Percentiles rank a stretch among this genome's conserved stretches.
phyloP scores from a whole-genome alignment of 2,888 invertebrate genomes.

The Fragum whitleyi region DNA sequence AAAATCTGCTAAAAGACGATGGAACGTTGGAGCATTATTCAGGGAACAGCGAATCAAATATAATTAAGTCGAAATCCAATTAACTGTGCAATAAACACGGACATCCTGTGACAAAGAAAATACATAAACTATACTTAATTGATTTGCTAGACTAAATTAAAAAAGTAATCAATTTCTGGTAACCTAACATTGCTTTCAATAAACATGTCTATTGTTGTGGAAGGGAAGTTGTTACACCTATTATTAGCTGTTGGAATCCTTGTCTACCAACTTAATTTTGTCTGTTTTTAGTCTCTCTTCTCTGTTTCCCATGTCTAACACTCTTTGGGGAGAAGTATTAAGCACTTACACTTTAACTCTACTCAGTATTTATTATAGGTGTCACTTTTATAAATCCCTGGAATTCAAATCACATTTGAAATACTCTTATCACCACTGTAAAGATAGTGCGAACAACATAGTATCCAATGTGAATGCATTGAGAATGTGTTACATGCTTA shows the following conservation, averaged over 20 bases:
- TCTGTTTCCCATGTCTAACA: too few relatives aligned
- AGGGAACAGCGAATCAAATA: constrained; percentile 48
- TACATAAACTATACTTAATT: constrained; percentile 61
- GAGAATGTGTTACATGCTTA: too few relatives aligned
- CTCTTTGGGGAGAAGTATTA: too few relatives aligned
- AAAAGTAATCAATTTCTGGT: constrained; percentile 59
- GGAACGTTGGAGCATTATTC: constrained; percentile 28
- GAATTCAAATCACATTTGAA: too few relatives aligned
- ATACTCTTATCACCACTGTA: too few relatives aligned
- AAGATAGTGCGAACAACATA: too few relatives aligned
- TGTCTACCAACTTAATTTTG: too few relatives aligned
- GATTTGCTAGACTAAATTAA: constrained; percentile 56
- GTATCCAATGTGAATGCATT: too few relatives aligned
- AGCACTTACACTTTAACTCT: too few relatives aligned
- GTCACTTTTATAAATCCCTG: too few relatives aligned
- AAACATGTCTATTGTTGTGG: constrained; percentile 19
- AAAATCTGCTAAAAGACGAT: constrained; percentile 30
- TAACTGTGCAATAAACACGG: constrained; percentile 60
- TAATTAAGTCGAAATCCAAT: constrained; percentile 64
- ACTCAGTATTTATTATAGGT: too few relatives aligned
- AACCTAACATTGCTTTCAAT: constrained; percentile 26
- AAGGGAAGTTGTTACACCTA: constrained; percentile 17
- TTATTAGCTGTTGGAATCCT: constrained; percentile 3
- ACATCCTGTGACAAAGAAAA: constrained; percentile 56
- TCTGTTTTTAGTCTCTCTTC: too few relatives aligned